phyloP scores from a whole-genome alignment of 2,113 vertebrate genomes.

The Pseudorectes ferrugineus region DNA sequence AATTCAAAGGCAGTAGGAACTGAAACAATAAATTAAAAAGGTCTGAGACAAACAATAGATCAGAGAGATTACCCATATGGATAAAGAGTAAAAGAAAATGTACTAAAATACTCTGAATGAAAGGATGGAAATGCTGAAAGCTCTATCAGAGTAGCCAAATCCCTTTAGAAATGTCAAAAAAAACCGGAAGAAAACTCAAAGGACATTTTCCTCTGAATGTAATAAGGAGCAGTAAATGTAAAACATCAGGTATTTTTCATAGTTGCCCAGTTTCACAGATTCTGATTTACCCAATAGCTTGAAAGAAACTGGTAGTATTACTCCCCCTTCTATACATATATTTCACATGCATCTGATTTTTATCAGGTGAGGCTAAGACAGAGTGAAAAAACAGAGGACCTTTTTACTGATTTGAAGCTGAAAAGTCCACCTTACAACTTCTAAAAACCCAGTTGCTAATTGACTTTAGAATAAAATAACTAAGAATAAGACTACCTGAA shows the following conservation, averaged over 20 bases:
- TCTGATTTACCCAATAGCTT: not conserved
- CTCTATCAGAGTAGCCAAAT: not conserved
- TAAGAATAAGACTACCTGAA: not conserved
- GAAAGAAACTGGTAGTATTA: not conserved
- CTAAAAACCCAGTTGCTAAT: not conserved
- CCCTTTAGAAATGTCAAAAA: not conserved
- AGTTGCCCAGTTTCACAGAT: not conserved
- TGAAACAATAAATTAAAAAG: conserved; percentile 7
- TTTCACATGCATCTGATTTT: not conserved
- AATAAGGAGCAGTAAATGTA: not conserved
- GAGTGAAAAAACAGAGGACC: not conserved
- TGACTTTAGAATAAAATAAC: not conserved
- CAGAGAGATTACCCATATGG: not conserved
- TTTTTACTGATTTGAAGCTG: not conserved
- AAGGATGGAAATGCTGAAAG: not conserved
- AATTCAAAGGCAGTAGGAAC: not conserved
- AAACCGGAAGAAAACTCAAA: not conserved
- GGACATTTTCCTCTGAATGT: not conserved
- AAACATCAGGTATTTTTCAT: not conserved
- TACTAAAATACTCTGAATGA: not conserved
- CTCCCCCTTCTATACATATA: not conserved
- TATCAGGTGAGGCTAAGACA: not conserved
- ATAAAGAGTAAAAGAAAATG: not conserved
- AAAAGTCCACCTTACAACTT: not conserved
- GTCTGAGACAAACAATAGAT: not conserved